Evolutionary conservation across 2,888 invertebrate genomes (phyloP), one percentile per base, ranked within the genome.

Genomic region (Anoncus sp.): DNA sequence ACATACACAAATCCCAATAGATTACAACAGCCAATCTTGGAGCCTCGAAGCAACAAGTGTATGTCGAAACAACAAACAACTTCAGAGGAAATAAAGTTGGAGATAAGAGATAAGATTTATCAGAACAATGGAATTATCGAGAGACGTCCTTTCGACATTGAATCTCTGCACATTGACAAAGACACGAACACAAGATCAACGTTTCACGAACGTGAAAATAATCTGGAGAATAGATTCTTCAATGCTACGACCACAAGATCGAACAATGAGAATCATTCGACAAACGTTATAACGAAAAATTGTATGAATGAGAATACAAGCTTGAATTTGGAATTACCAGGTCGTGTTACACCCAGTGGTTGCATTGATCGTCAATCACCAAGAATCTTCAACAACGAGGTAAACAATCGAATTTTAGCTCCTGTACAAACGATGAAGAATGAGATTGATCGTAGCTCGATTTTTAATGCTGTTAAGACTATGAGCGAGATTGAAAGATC

Each of bases 1-100:
- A 88, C 88, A 2, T 90, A 89, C 35, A 85, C 87, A 2, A 88
- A 87, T 71, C 85, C 88, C 0, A 84, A 83, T 14, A 88, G 87
- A 47, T 83, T 88, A 60, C 87, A 85, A 6, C 85, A 85, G 16
- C 74, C 78, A 0, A 38, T 83, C 6, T 76, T 84, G 16, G 87
- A 87, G 4, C 75, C 85, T n/a, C n/a, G n/a, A 2, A 84, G 85
- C 45, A 72, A 85, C 2, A 86, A 85, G 43, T 81, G 79, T 16
- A 24, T 67, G 14, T 63, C 83, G 20, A 87, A 86, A 16, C 81
- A 43, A 7, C 74, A 84, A 1, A 81, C 69, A 1, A 81, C 69
- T 5, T 38, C 82, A n/a, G 87, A 87, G 0, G 88, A 88, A 5
- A 72, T 85, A 3, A 86, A 86, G 57, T 80, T 85, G 72, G 87